phyloP scores from a whole-genome alignment of 1,140 invertebrate species.

The Bombus superbus region DNA sequence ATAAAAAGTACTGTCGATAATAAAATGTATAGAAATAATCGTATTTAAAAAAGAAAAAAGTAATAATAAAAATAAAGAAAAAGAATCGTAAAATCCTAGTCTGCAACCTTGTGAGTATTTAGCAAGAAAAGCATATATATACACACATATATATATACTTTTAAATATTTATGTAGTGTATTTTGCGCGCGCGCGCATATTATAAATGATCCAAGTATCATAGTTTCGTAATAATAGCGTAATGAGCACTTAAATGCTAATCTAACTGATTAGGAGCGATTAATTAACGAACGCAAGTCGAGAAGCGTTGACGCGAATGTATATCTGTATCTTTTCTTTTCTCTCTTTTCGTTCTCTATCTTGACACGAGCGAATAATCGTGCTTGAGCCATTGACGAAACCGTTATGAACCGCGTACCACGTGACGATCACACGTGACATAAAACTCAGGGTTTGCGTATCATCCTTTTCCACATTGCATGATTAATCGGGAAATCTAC shows the following conservation, averaged over 20 bases:
- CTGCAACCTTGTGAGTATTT: slow-evolving; percentile 75
- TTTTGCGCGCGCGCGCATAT: slow-evolving; percentile 43
- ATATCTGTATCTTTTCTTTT: background rate
- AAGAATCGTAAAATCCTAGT: slow-evolving; percentile 59
- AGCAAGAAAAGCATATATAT: slow-evolving; percentile 70
- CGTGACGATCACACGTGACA: slow-evolving; percentile 45
- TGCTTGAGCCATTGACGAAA: slow-evolving; percentile 56
- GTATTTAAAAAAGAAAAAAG: slow-evolving; percentile 34
- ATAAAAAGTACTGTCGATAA: slow-evolving; percentile 51
- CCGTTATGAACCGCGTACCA: slow-evolving; percentile 46
- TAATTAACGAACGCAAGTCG: slow-evolving; percentile 49
- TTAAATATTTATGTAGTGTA: slow-evolving; percentile 52
- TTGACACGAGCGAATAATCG: slow-evolving; percentile 43
- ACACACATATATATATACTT: slow-evolving; percentile 61
- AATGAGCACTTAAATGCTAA: slow-evolving; percentile 68
- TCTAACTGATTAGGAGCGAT: slow-evolving; percentile 61
- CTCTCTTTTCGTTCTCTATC: slow-evolving; percentile 29
- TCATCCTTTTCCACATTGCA: slow-evolving; percentile 66
- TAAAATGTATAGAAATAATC: slow-evolving; percentile 52
- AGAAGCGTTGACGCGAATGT: slow-evolving; percentile 39
- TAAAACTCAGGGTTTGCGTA: slow-evolving; percentile 58
- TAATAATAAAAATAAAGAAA: slow-evolving; percentile 20
- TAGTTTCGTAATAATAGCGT: slow-evolving; percentile 49
- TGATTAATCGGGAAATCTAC: slow-evolving; percentile 72
- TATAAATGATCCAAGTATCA: slow-evolving; percentile 57